A percentile compares a stretch with the other conserved stretches of the same genome.
Conservation (phyloP, 2,797 vertebrate genomes). For the Babyrousa celebensis region DNA sequence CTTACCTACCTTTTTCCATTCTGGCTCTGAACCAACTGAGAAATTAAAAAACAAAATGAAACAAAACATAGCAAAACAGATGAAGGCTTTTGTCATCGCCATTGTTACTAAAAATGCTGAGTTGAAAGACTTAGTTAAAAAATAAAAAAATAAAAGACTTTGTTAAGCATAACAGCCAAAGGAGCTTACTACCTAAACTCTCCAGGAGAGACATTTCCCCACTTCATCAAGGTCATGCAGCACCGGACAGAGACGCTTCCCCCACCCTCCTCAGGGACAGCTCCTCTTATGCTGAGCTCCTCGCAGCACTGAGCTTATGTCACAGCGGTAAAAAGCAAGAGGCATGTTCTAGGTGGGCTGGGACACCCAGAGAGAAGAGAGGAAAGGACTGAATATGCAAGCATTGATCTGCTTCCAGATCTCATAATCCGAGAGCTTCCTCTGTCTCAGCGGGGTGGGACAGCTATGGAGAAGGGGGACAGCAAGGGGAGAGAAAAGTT, state of each 20-base stretch:
- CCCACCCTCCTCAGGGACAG: not conserved
- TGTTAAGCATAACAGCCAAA: not conserved
- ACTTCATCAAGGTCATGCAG: not conserved
- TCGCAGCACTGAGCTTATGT: not conserved
- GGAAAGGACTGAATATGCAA: not conserved
- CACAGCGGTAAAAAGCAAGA: not conserved
- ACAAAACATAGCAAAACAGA: not conserved
- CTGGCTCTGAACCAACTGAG: not conserved
- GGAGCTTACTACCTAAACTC: not conserved
- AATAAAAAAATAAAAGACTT: not conserved
- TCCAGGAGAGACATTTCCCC: not conserved
- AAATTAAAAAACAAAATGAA: conserved; percentile 2
- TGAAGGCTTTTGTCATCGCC: not conserved
- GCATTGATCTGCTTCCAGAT: not conserved
- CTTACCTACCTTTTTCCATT: not conserved
- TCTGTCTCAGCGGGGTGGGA: not conserved
- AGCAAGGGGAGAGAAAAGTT: not conserved
- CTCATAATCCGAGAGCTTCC: not conserved
- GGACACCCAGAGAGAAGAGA: not conserved
- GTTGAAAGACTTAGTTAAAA: not conserved
- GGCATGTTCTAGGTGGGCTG: not conserved
- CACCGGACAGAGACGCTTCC: not conserved
- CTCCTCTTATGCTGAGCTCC: not conserved
- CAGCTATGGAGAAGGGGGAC: not conserved
- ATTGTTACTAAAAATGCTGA: not conserved